Conservation (phyloP, 2,113 vertebrate genomes). For the Equus quagga region DNA sequence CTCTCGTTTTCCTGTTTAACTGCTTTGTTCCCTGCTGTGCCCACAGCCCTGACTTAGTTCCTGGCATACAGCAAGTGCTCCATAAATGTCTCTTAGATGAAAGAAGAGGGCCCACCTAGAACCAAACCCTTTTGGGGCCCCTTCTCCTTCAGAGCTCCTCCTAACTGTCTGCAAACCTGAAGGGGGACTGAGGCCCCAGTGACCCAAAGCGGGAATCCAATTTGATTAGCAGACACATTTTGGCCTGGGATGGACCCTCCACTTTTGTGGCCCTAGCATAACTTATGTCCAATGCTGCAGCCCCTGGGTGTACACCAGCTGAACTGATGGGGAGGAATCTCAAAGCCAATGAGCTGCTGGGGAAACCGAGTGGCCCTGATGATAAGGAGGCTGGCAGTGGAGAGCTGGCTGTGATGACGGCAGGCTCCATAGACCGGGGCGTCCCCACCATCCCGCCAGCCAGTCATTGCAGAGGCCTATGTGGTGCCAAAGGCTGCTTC, state of each 20-base stretch:
- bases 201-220: not conserved
- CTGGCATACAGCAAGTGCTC: not conserved
- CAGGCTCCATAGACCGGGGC: not conserved
- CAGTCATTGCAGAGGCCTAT: not conserved
- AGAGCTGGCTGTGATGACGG: too few relatives aligned
- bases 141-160: not conserved
- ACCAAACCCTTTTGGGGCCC: not conserved
- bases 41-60: not conserved
- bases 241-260: not conserved
- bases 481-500: not conserved
- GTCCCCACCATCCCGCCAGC: not conserved
- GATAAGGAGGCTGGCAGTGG: accelerated
- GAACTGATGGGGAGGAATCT: not conserved
- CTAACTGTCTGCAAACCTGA: accelerated
- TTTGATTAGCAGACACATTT: not conserved
- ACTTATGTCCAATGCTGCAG: too few relatives aligned
- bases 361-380: not conserved
- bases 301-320: not conserved
- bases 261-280: too few relatives aligned
- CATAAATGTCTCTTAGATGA: not conserved
- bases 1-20: too few relatives aligned
- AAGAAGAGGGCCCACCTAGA: not conserved
- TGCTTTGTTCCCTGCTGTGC: too few relatives aligned
- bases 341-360: not conserved
- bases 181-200: too few relatives aligned